phyloP scores from a whole-genome alignment of 1,140 invertebrate genomes.

The Formica selysi region DNA sequence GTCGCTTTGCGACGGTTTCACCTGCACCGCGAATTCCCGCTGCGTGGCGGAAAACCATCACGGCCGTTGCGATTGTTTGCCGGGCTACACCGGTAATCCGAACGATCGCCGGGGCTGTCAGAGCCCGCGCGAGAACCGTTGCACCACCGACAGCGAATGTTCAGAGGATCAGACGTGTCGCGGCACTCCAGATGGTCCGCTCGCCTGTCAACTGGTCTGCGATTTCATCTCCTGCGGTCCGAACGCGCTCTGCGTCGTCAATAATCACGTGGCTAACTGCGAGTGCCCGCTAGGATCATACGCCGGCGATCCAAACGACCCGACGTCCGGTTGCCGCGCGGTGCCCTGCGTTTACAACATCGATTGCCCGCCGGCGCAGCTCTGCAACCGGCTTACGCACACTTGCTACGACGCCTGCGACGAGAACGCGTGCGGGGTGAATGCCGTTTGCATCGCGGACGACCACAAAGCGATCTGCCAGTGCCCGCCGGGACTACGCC shows the following conservation, averaged over 20 bases:
- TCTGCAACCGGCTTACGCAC: slow-evolving; percentile 93
- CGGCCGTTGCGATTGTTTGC: slow-evolving; percentile 92
- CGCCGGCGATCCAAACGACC: slow-evolving; percentile 93
- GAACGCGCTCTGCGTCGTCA: slow-evolving; percentile 93
- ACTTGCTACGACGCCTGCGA: slow-evolving; percentile 94
- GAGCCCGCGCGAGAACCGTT: slow-evolving; percentile 90
- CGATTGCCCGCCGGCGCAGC: slow-evolving; percentile 92
- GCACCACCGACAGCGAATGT: slow-evolving; percentile 93
- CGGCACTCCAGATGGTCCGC: slow-evolving; percentile 79
- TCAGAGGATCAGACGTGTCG: slow-evolving; percentile 92
- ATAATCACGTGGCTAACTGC: slow-evolving; percentile 95
- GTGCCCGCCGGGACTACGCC: slow-evolving; percentile 93
- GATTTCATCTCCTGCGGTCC: slow-evolving; percentile 92
- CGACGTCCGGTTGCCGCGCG: slow-evolving; percentile 90
- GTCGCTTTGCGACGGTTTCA: slow-evolving; percentile 92
- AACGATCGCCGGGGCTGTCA: slow-evolving; percentile 95
- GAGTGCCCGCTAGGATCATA: slow-evolving; percentile 94
- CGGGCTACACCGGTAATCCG: slow-evolving; percentile 94
- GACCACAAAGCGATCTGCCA: slow-evolving; percentile 93
- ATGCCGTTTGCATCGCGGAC: slow-evolving; percentile 95
- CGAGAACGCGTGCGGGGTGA: slow-evolving; percentile 93
- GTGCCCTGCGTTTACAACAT: slow-evolving; percentile 95
- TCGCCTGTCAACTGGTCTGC: slow-evolving; percentile 91
- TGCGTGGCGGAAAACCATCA: slow-evolving; percentile 92
- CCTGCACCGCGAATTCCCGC: slow-evolving; percentile 93